phyloP scores from a whole-genome alignment of 2,797 vertebrate species.

The Kryptopterus vitreolus region DNA sequence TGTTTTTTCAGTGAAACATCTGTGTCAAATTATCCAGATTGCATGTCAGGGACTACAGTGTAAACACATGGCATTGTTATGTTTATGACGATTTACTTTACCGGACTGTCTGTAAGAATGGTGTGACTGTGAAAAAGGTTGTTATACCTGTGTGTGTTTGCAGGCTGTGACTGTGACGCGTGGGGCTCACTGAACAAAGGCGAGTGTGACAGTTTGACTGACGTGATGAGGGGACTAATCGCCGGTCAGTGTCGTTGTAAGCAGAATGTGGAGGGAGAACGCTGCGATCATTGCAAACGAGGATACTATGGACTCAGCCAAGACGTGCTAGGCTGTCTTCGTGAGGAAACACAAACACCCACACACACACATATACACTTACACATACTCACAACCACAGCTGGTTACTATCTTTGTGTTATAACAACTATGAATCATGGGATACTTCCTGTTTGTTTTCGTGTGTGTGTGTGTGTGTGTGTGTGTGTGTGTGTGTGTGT shows the following conservation, averaged over 20 bases:
- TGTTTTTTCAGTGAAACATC: too few species aligned
- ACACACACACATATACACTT: background rate
- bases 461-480: slow-evolving; percentile 39
- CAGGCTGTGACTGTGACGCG: slow-evolving; percentile 91
- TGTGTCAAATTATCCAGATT: background rate
- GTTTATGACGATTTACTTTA: background rate
- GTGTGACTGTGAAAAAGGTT: background rate
- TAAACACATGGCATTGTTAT: background rate
- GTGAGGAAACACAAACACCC: slow-evolving; percentile 71
- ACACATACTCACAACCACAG: background rate
- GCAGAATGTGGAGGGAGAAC: slow-evolving; percentile 87
- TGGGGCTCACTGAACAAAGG: slow-evolving; percentile 86
- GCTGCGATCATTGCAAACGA: slow-evolving; percentile 89
- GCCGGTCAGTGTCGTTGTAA: slow-evolving; percentile 96
- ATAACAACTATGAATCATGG: slow-evolving; percentile 15
- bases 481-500: slow-evolving; percentile 35
- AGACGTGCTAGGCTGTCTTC: slow-evolving; percentile 82
- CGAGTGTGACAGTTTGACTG: slow-evolving; percentile 85
- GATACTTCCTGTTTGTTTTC: slow-evolving; percentile 40
- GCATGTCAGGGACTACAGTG: background rate
- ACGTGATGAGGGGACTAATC: slow-evolving; percentile 84
- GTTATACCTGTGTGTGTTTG: background rate
- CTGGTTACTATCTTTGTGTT: slow-evolving; percentile 15
- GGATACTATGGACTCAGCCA: slow-evolving; percentile 86
- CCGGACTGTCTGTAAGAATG: background rate